These are phyloP conservation scores for Anhinga anhinga DNA, from an alignment of 2,113 vertebrate species.

Conservation along the genomic window DNA sequence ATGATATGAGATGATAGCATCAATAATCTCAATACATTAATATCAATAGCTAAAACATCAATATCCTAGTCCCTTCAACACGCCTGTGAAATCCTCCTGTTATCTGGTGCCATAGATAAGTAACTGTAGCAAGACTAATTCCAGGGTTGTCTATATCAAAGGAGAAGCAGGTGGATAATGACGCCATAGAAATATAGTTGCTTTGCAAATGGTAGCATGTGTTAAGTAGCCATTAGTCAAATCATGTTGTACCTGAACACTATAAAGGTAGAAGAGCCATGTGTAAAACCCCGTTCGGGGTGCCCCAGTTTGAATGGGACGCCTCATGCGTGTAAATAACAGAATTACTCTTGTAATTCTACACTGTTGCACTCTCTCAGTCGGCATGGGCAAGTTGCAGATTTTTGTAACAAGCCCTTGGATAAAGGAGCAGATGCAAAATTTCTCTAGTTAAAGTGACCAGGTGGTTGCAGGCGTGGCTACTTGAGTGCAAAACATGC, in stretches of 20 bases:
- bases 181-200: not conserved
- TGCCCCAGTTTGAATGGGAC: not conserved
- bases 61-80: not conserved
- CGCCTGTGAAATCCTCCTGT: not conserved
- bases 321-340: not conserved
- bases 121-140: not conserved
- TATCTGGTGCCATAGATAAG: not conserved
- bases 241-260: not conserved
- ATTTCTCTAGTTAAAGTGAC: not conserved
- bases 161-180: not conserved
- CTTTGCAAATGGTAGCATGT: not conserved
- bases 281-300: accelerated
- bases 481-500: not conserved
- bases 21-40: too few relatives aligned
- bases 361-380: accelerated
- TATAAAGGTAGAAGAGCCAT: not conserved
- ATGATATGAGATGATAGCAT: too few relatives aligned
- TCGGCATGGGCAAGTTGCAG: not conserved
- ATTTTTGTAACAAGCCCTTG: not conserved
- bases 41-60: too few relatives aligned
- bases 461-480: not conserved
- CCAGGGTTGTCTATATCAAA: not conserved
- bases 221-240: not conserved
- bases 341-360: not conserved
- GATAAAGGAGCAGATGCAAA: not conserved